These are phyloP conservation scores for Sarcophaga variegata DNA, from an alignment of 2,888 invertebrate species.

Conservation along the genomic window DNA sequence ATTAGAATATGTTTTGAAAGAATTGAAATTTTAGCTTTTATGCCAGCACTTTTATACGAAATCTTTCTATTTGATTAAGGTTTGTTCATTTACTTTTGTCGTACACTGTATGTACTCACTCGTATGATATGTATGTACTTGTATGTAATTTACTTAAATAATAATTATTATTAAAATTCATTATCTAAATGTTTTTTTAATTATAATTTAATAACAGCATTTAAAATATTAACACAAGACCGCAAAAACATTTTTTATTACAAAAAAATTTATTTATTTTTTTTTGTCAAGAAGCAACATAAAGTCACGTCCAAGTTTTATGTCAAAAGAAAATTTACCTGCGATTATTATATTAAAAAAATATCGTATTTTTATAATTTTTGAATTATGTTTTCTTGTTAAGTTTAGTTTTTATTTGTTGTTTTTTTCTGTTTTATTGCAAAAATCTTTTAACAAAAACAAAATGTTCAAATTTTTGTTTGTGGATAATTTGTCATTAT, in stretches of 20 bases:
- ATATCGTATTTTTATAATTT: not conserved
- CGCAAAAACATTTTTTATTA: not conserved
- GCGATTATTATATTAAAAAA: not conserved
- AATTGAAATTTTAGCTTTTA: no score
- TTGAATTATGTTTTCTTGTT: not conserved
- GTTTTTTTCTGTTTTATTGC: no score
- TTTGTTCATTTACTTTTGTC: no score
- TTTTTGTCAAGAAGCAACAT: conserved; percentile 9
- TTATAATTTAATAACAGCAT: not conserved
- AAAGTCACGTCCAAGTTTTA: conserved; percentile 54
- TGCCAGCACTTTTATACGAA: no score
- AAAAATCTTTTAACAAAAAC: no score
- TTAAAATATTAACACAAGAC: not conserved
- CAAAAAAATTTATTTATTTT: not conserved
- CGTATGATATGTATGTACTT: no score
- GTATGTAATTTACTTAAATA: no score
- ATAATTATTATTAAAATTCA: not conserved
- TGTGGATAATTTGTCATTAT: no score
- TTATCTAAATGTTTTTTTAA: not conserved
- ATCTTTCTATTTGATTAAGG: no score
- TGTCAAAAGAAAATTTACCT: conserved; percentile 28
- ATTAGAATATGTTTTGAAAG: no score
- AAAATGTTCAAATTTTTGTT: no score
- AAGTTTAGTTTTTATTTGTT: not conserved
- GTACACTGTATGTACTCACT: no score